These are phyloP conservation scores for Formica aserva DNA, from an alignment of 2,888 invertebrate species.

Conservation along the genomic window DNA sequence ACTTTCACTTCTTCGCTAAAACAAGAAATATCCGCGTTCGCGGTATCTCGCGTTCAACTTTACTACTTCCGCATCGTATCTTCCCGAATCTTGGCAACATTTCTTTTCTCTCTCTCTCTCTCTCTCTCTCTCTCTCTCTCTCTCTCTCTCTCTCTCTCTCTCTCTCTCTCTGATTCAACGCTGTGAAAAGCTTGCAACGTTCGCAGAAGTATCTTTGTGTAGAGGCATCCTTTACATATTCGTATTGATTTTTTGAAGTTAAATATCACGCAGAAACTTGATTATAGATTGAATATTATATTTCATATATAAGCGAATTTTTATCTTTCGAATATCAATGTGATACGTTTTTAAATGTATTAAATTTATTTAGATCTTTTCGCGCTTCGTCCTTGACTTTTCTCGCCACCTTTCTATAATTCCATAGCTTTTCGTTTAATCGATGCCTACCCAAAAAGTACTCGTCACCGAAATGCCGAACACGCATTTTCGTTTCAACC, in stretches of 20 bases:
- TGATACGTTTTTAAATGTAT: neutral
- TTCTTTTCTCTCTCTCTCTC: neutral
- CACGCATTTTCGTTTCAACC: constrained; percentile 37
- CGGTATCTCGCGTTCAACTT: constrained; percentile 71
- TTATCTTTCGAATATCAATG: neutral
- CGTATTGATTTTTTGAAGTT: neutral
- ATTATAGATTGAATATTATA: neutral
- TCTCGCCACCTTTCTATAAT: neutral
- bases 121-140: neutral
- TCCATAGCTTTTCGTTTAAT: neutral
- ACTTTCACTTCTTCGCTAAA: constrained; percentile 43
- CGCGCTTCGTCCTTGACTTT: neutral
- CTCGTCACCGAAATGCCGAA: constrained; percentile 3
- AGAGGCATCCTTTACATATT: neutral
- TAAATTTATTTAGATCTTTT: neutral
- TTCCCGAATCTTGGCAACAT: neutral
- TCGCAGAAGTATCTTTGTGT: neutral
- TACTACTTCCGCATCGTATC: constrained; percentile 65
- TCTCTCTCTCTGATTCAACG: neutral
- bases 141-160: neutral
- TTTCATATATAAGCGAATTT: neutral
- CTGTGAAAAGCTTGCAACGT: neutral
- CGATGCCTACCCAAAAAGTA: neutral
- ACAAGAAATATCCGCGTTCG: constrained; percentile 13
- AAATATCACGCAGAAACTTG: neutral